Conservation (phyloP, 2,797 vertebrate species). For the Anabacerthia variegaticeps region DNA sequence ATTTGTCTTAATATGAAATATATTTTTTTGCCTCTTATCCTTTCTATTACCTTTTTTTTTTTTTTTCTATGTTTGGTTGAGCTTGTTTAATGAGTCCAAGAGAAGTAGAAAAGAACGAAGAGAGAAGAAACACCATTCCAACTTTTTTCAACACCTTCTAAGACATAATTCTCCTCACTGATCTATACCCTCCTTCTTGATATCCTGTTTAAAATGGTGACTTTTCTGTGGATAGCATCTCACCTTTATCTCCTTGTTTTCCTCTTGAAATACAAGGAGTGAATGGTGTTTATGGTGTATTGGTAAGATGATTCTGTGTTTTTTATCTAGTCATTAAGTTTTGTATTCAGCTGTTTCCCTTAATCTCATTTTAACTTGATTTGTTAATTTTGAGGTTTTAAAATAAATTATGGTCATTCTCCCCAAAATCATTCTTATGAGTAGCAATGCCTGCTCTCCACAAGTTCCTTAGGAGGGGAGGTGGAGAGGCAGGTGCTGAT, state of each 20-base stretch:
- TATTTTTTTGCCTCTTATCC: background rate
- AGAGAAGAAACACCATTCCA: background rate
- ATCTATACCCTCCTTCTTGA: background rate
- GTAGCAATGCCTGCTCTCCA: background rate
- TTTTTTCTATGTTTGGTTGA: background rate
- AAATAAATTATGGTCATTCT: background rate
- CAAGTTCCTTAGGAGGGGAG: background rate
- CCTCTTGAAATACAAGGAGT: background rate
- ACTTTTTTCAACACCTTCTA: background rate
- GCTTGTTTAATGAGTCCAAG: background rate
- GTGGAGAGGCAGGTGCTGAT: background rate
- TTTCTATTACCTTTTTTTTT: background rate
- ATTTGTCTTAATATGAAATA: background rate
- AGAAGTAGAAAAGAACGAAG: background rate
- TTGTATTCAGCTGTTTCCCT: background rate
- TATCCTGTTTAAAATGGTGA: background rate
- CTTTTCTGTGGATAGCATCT: background rate
- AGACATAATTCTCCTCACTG: background rate
- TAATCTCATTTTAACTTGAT: background rate
- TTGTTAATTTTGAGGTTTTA: background rate
- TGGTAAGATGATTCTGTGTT: background rate
- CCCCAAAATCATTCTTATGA: background rate
- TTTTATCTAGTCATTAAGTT: background rate
- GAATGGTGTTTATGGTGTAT: background rate
- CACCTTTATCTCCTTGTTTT: background rate